Evolutionary conservation across 2,888 invertebrate genomes (phyloP).

Genomic region (Eupithecia centaureata): DNA sequence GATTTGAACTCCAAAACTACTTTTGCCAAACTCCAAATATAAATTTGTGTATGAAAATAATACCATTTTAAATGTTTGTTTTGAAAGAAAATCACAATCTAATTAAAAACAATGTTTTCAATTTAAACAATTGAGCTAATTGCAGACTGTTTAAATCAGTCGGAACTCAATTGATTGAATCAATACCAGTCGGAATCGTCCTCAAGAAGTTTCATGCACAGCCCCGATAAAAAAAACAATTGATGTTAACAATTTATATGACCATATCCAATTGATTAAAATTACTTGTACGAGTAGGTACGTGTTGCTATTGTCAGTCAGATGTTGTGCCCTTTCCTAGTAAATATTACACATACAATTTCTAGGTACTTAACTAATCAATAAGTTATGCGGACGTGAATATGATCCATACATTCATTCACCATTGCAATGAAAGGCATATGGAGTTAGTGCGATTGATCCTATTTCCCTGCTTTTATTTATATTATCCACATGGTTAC

Average conservation of each 20-base stretch:
- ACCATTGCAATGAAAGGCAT: slow-evolving; percentile 39
- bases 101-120: too few species aligned
- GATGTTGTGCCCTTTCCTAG: slow-evolving; percentile 14
- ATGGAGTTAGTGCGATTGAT: slow-evolving; percentile 37
- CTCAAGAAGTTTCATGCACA: too few species aligned
- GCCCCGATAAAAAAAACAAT: too few species aligned
- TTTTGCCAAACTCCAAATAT: background rate
- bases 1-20: background rate
- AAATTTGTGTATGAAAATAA: too few species aligned
- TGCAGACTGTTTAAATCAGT: too few species aligned
- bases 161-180: too few species aligned
- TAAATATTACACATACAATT: slow-evolving; percentile 36
- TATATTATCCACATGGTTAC: slow-evolving; percentile 24
- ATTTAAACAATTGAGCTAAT: too few species aligned
- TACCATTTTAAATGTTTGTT: too few species aligned
- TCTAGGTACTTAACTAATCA: slow-evolving; percentile 36
- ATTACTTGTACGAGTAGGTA: background rate
- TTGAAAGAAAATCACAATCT: too few species aligned
- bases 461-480: slow-evolving; percentile 33
- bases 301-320: background rate
- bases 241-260: too few species aligned
- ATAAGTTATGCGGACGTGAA: slow-evolving; percentile 43
- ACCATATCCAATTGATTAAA: background rate
- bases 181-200: too few species aligned
- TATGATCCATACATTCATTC: slow-evolving; percentile 33